Percentiles rank a stretch among this genome's conserved stretches.
Conservation (phyloP, 2,888 invertebrate species). For the Mactromeris polynyma region DNA sequence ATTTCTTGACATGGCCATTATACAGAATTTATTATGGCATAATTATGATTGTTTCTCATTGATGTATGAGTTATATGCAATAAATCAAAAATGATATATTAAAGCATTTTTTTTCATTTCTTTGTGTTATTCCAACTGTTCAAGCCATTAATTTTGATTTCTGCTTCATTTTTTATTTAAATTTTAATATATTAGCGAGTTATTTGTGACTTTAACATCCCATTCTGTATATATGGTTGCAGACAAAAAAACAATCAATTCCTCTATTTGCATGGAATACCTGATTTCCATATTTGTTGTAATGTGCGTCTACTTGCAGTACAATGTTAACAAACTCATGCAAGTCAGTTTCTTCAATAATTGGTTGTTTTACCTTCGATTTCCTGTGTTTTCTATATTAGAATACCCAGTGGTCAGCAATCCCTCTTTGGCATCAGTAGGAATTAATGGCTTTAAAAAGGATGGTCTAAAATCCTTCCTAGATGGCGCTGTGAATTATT, state of each 20-base stretch:
- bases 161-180: not conserved
- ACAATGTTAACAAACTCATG: no score
- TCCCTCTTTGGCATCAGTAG: not conserved
- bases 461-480: constrained; percentile 8
- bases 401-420: not conserved
- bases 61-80: not conserved
- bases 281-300: not conserved
- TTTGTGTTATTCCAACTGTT: not conserved
- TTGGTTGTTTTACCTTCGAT: not conserved
- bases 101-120: not conserved
- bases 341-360: not conserved
- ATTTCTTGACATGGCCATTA: not conserved
- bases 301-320: not conserved
- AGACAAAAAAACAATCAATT: constrained; percentile 3
- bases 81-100: not conserved
- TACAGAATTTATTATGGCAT: not conserved
- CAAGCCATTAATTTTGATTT: not conserved
- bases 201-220: not conserved
- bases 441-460: not conserved
- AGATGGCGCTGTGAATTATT: constrained; percentile 17
- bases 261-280: not conserved
- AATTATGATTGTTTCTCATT: not conserved
- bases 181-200: not conserved
- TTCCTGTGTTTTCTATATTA: not conserved
- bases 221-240: not conserved